phyloP scores from a whole-genome alignment of 2,888 invertebrate species.

The Chrysolina americana region DNA sequence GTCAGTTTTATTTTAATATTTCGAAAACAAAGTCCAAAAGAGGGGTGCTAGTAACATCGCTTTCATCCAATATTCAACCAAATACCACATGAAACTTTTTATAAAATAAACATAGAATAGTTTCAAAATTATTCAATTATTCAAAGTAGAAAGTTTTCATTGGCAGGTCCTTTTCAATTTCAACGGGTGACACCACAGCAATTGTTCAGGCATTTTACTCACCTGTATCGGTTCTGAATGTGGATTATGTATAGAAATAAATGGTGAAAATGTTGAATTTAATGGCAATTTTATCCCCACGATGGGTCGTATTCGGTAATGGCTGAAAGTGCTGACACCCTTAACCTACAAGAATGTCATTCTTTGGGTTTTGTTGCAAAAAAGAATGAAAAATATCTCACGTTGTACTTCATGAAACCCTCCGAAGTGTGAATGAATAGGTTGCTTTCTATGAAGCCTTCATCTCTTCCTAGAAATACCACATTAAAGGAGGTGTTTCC shows the following conservation, averaged over 20 bases:
- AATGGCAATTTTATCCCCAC: constrained; percentile 92
- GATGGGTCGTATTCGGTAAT: constrained; percentile 92
- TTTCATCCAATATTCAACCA: too few relatives aligned
- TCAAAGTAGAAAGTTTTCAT: not conserved
- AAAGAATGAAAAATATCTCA: constrained; percentile 65
- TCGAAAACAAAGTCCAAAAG: too few relatives aligned
- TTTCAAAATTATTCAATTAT: not conserved
- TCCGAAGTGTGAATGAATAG: constrained; percentile 95
- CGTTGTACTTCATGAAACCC: constrained; percentile 90
- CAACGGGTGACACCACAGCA: not conserved
- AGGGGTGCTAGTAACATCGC: too few relatives aligned
- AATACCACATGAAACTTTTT: too few relatives aligned
- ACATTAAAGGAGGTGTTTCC: constrained; percentile 97
- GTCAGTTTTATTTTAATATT: too few relatives aligned
- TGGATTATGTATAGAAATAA: constrained; percentile 96
- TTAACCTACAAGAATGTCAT: constrained; percentile 75
- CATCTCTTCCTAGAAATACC: constrained; percentile 93
- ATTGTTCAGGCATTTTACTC: constrained; percentile 48
- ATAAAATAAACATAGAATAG: too few relatives aligned
- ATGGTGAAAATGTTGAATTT: constrained; percentile 91
- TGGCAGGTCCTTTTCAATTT: not conserved
- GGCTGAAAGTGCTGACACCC: constrained; percentile 90
- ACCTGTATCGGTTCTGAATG: constrained; percentile 90
- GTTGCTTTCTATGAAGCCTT: constrained; percentile 89
- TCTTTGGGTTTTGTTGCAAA: constrained; percentile 17